phyloP scores from a whole-genome alignment of 2,113 vertebrate genomes.

The Hyla sarda region DNA sequence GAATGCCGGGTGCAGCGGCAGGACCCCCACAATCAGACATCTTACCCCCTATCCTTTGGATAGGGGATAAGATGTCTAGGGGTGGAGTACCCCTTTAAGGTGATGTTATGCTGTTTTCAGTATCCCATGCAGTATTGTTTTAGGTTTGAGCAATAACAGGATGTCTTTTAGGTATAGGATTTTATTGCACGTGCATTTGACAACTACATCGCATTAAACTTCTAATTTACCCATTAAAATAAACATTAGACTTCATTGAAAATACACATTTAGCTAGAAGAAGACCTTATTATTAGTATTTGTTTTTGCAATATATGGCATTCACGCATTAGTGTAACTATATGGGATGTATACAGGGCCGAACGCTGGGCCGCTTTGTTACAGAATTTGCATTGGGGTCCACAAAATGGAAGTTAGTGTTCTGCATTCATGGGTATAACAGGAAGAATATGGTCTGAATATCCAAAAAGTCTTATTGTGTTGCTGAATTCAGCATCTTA shows the following conservation, averaged over 20 bases:
- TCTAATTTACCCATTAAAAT: neutral
- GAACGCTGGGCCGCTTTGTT: no score
- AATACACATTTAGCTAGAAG: neutral
- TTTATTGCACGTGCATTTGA: neutral
- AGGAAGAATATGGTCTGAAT: neutral
- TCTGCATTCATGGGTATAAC: neutral
- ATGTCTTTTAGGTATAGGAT: no score
- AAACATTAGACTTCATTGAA: neutral
- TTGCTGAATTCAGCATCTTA: neutral
- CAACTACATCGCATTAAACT: neutral
- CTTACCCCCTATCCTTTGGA: no score
- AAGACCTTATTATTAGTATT: neutral
- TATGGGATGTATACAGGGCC: neutral
- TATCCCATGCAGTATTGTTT: neutral
- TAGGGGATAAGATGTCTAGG: no score
- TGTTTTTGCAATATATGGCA: neutral
- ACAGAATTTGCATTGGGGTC: neutral
- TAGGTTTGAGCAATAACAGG: no score
- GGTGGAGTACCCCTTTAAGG: no score
- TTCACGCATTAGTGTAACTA: neutral
- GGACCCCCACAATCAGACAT: no score
- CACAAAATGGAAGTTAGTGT: neutral
- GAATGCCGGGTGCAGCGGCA: no score
- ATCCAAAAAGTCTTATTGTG: neutral
- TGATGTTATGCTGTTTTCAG: no score